phyloP scores from a whole-genome alignment of 2,797 vertebrate genomes.

The Streptopelia turtur region DNA sequence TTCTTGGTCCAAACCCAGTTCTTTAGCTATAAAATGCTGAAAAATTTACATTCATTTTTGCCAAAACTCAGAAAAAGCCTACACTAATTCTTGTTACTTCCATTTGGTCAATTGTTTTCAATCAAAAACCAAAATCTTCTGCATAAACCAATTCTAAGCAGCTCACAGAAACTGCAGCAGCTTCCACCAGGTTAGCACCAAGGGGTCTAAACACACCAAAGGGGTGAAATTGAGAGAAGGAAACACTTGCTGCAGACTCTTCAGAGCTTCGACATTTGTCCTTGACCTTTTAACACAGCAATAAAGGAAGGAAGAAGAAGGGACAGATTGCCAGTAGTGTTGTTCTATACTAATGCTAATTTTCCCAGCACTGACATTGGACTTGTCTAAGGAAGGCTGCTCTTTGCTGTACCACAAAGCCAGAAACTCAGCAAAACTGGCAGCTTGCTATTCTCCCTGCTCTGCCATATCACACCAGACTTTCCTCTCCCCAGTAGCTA shows the following conservation, averaged over 20 bases:
- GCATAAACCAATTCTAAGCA: neutral
- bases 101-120: neutral
- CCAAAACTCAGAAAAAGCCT: neutral
- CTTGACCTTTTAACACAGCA: conserved; percentile 10
- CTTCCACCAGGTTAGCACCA: neutral
- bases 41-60: neutral
- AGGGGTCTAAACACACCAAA: neutral
- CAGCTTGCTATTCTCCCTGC: neutral
- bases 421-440: neutral
- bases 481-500: neutral
- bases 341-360: neutral
- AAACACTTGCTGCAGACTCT: conserved; percentile 11
- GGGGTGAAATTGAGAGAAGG: neutral
- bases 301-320: neutral
- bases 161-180: neutral
- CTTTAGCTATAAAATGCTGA: neutral
- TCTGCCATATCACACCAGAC: neutral
- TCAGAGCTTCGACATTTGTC: neutral
- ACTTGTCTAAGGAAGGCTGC: neutral
- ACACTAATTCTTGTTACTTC: neutral
- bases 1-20: neutral
- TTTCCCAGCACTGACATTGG: neutral
- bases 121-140: neutral
- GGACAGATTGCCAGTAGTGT: neutral
- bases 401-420: neutral